Evolutionary conservation across 1,140 invertebrate genomes (phyloP).

Genomic region (Babylonia areolata): DNA sequence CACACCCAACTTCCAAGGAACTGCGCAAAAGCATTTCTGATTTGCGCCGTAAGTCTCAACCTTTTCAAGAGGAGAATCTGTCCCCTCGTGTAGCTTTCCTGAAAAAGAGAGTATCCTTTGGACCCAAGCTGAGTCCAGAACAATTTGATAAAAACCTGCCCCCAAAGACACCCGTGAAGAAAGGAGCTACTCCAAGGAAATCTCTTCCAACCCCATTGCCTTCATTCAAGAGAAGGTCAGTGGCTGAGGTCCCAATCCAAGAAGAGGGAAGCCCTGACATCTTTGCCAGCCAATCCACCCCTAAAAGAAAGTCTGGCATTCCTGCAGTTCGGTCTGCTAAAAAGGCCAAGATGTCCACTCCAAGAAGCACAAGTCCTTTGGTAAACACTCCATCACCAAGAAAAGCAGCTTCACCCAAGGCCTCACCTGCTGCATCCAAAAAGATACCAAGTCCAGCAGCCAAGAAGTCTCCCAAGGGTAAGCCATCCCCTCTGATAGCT

Average conservation of each 20-base stretch:
- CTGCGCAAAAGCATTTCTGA: slow-evolving; percentile 54
- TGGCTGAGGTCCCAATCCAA: slow-evolving; percentile 40
- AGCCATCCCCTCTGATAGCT: background rate
- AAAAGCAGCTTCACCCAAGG: too few species aligned
- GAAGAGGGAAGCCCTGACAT: slow-evolving; percentile 28
- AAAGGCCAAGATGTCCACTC: background rate
- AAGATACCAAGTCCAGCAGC: slow-evolving; percentile 2
- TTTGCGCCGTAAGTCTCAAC: slow-evolving; percentile 53
- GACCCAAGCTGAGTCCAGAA: slow-evolving; percentile 76
- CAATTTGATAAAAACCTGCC: slow-evolving; percentile 76
- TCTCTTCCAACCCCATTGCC: slow-evolving; percentile 48
- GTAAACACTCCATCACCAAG: too few species aligned
- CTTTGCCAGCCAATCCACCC: slow-evolving; percentile 21
- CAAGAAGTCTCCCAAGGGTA: slow-evolving; percentile 19
- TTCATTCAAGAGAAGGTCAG: slow-evolving; percentile 52
- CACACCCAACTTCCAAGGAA: slow-evolving; percentile 16
- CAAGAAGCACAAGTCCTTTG: background rate
- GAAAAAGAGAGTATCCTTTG: slow-evolving; percentile 76
- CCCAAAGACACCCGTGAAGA: slow-evolving; percentile 75
- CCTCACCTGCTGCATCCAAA: background rate
- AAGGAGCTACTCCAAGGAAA: slow-evolving; percentile 70
- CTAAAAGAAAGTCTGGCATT: slow-evolving; percentile 2
- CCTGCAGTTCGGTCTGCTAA: background rate
- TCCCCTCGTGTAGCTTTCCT: slow-evolving; percentile 42
- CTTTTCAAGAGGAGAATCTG: slow-evolving; percentile 63